Percentiles rank a stretch among this genome's conserved stretches.
Evolutionary conservation across 37 sponge, comb jelly and placozoan species (phyloP).

Genomic region (Axinella damicornis): DNA sequence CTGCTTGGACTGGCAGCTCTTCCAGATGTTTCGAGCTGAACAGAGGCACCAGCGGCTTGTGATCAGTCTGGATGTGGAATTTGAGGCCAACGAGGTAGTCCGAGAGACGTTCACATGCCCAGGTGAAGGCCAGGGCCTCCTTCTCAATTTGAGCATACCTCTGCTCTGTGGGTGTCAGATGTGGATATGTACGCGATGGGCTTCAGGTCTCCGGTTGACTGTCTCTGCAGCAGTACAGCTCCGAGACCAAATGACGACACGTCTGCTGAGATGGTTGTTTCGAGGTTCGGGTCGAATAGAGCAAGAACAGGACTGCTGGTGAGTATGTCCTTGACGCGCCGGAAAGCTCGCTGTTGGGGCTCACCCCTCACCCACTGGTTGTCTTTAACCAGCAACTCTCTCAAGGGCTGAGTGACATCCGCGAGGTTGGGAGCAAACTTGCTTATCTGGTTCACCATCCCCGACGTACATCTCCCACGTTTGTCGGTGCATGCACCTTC

Average conservation of each 20-base stretch:
- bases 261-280: conserved; percentile 5
- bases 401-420: neutral
- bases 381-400: conserved; percentile 48
- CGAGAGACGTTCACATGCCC: conserved; percentile 36
- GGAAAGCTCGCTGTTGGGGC: conserved; percentile 39
- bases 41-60: conserved; percentile 45
- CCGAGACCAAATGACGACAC: conserved; percentile 36
- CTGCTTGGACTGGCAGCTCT: neutral
- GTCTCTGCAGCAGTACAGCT: conserved; percentile 38
- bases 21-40: conserved; percentile 25
- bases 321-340: conserved; percentile 24
- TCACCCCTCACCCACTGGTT: conserved; percentile 59
- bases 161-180: conserved; percentile 23
- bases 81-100: conserved; percentile 30
- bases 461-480: conserved; percentile 15
- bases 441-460: conserved; percentile 68
- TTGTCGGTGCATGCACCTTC: neutral
- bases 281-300: neutral
- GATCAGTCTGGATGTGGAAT: conserved; percentile 32
- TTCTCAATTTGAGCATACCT: conserved; percentile 53
- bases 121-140: conserved; percentile 36
- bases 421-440: conserved; percentile 16
- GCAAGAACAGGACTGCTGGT: neutral
- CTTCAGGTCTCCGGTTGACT: conserved; percentile 6
- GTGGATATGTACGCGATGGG: conserved; percentile 1